A percentile compares a stretch with the other conserved stretches of the same genome.
These are phyloP conservation scores for Nothura maculosa DNA, from an alignment of 2,797 vertebrate genomes.

Conservation along the genomic window DNA sequence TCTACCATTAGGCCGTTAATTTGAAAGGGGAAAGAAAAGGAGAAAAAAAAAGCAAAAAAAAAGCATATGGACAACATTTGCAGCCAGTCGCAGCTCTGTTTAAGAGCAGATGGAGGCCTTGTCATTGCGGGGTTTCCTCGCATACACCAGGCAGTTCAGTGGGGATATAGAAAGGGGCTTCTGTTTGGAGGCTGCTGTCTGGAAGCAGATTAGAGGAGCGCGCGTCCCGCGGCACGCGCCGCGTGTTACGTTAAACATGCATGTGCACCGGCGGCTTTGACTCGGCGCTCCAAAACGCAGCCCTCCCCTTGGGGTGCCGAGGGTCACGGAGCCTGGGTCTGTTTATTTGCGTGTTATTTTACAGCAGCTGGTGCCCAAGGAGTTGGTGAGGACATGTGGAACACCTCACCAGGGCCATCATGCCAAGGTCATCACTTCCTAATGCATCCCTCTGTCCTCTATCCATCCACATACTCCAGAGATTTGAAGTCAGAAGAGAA, in stretches of 20 bases:
- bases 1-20: conserved; percentile 52
- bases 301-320: conserved; percentile 6
- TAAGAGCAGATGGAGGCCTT: conserved; percentile 68
- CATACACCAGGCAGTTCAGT: conserved; percentile 46
- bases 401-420: background rate
- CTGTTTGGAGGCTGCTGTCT: conserved; percentile 67
- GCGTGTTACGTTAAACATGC: conserved; percentile 69
- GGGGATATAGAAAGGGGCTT: conserved; percentile 58
- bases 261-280: conserved; percentile 59
- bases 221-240: background rate
- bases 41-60: background rate
- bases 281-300: conserved; percentile 36
- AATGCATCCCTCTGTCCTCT: background rate
- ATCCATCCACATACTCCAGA: background rate
- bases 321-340: conserved; percentile 55
- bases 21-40: background rate
- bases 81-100: conserved; percentile 55
- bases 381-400: conserved; percentile 47
- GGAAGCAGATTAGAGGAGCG: conserved; percentile 63
- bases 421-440: background rate
- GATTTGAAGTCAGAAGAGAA: background rate
- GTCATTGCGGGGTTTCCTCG: conserved; percentile 64
- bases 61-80: conserved; percentile 70
- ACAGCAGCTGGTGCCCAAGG: conserved; percentile 30
- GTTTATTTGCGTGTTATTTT: conserved; percentile 60